Evolutionary conservation across 2,888 invertebrate species (phyloP).

Genomic region (Melipona bicolor): DNA sequence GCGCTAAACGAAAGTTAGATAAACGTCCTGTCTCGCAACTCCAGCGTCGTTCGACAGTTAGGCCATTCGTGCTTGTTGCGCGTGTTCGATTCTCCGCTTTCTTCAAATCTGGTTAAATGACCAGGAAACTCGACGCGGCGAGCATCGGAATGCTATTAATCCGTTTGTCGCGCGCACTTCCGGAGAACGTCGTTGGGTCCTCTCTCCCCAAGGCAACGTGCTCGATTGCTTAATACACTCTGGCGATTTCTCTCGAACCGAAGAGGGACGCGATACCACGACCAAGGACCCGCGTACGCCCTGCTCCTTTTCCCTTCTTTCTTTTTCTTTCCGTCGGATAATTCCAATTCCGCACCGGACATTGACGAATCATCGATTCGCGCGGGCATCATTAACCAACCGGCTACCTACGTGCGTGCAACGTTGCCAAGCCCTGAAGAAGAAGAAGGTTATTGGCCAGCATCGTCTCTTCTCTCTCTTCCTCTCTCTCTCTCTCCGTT

Average conservation of each 20-base stretch:
- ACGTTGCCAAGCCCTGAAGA: slow-evolving; percentile 55
- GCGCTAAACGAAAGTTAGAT: neutral
- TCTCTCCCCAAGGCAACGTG: neutral
- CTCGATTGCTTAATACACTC: slow-evolving; percentile 32
- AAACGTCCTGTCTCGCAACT: neutral
- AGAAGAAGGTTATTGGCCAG: slow-evolving; percentile 66
- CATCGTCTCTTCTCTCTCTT: slow-evolving; percentile 20
- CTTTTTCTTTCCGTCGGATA: slow-evolving; percentile 58
- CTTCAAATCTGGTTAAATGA: neutral
- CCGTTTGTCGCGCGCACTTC: slow-evolving; percentile 19
- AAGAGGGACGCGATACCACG: slow-evolving; percentile 9
- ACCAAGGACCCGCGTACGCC: slow-evolving; percentile 12
- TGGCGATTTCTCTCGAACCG: neutral
- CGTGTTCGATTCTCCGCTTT: neutral
- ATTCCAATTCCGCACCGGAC: slow-evolving; percentile 72
- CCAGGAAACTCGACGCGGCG: neutral
- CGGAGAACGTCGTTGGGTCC: neutral
- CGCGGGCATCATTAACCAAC: slow-evolving; percentile 76
- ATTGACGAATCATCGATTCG: slow-evolving; percentile 76
- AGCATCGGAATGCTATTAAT: slow-evolving; percentile 16
- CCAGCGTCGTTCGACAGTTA: neutral
- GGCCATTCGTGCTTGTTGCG: neutral
- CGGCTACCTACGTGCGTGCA: slow-evolving; percentile 72
- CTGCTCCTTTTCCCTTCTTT: slow-evolving; percentile 4
- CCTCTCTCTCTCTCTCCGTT: slow-evolving; percentile 2